Percentiles rank a stretch among this genome's conserved stretches.
Conservation (phyloP, 2,888 invertebrate species). For the Napeogenes inachia region DNA sequence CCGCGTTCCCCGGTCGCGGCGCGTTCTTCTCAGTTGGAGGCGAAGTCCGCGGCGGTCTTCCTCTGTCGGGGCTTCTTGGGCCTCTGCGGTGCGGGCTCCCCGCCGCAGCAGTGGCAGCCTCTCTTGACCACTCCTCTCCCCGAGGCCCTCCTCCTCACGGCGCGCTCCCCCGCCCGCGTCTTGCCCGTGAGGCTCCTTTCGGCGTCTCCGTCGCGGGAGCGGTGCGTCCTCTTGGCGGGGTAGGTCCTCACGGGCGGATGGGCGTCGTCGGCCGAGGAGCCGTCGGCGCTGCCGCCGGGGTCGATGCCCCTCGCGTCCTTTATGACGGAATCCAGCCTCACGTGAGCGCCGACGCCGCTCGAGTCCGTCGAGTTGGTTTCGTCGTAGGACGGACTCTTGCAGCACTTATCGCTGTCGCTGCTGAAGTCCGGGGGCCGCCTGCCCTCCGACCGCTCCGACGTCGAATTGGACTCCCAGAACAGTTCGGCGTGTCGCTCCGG, state of each 20-base stretch:
- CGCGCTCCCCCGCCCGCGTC: constrained; percentile 49
- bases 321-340: constrained; percentile 70
- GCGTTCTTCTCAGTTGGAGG: constrained; percentile 27
- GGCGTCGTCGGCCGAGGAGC: constrained; percentile 53
- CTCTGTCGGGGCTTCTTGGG: constrained; percentile 64
- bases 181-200: constrained; percentile 65
- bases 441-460: constrained; percentile 57
- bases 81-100: constrained; percentile 72
- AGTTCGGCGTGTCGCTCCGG: constrained; percentile 63
- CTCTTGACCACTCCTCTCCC: constrained; percentile 78
- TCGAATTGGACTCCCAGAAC: constrained; percentile 69
- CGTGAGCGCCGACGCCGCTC: constrained; percentile 55
- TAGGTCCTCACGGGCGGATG: constrained; percentile 64
- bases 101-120: constrained; percentile 80
- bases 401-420: constrained; percentile 71
- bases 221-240: constrained; percentile 52
- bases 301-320: constrained; percentile 60
- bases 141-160: constrained; percentile 56
- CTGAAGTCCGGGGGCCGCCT: constrained; percentile 60
- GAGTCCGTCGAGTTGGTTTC: constrained; percentile 68
- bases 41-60: constrained; percentile 54
- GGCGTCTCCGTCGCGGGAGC: constrained; percentile 43
- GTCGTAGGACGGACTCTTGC: constrained; percentile 65
- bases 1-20: constrained; percentile 40
- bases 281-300: constrained; percentile 51